A percentile compares a stretch with the other conserved stretches of the same genome.
These are phyloP conservation scores for Halesus radiatus DNA, from an alignment of 1,140 invertebrate genomes.

Conservation along the genomic window DNA sequence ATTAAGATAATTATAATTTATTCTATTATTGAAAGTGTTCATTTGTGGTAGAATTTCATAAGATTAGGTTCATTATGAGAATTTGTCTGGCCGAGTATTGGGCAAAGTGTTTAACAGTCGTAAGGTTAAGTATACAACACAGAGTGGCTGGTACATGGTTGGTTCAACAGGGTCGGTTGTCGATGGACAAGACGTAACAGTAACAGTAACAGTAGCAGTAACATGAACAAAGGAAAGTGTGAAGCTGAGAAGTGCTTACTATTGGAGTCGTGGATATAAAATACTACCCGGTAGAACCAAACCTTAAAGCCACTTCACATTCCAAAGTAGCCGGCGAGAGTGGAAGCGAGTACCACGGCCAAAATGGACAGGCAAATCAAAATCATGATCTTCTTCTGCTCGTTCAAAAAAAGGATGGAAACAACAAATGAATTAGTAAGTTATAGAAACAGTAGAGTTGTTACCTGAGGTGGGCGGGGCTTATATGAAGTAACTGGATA, in stretches of 20 bases:
- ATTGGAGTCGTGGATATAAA: constrained; percentile 49
- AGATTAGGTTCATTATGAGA: no score
- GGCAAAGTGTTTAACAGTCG: background rate
- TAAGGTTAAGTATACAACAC: constrained; percentile 28
- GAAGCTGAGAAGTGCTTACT: constrained; percentile 53
- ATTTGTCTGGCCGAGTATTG: no score
- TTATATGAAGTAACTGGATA: constrained; percentile 69
- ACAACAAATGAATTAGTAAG: constrained; percentile 68
- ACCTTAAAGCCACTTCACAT: constrained; percentile 51
- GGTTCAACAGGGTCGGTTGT: background rate
- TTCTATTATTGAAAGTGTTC: no score
- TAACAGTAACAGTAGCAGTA: no score
- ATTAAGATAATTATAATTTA: no score
- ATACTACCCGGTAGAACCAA: constrained; percentile 45
- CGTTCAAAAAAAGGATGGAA: constrained; percentile 67
- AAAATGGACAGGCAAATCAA: constrained; percentile 90
- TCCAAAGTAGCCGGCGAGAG: constrained; percentile 79
- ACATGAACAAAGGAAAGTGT: constrained; percentile 3
- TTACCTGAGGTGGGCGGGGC: constrained; percentile 52
- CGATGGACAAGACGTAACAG: background rate
- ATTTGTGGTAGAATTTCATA: no score
- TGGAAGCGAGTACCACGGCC: constrained; percentile 80
- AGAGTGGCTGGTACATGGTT: background rate
- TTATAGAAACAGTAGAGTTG: constrained; percentile 59
- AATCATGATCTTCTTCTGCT: constrained; percentile 98